Base-by-base conservation (phyloP, 2,797 vertebrate species). In the Muraenolepis orangiensis region DNA sequence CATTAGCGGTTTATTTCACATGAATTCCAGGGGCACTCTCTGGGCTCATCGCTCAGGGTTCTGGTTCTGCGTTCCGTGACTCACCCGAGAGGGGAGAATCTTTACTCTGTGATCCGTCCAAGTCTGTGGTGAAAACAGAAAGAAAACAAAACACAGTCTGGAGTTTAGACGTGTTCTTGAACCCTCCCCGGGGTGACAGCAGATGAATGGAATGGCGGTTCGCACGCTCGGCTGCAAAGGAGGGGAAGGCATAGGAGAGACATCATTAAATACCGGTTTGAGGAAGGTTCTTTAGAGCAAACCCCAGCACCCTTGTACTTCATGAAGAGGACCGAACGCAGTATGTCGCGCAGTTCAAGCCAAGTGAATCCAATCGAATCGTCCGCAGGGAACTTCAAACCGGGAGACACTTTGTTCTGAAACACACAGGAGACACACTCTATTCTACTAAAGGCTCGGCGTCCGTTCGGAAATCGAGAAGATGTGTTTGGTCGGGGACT, bases 401-500 rank as follows among this genome's bases (percentile, higher is more conserved):
- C 51, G 38, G 4, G 20, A n/a, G 51, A 57, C 51, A 57, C n/a
- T 57, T 57, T 23, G 20, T 57, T n/a, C 5, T 1, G 51, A 34
- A 57, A 20, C 16, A 51, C 46, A 6, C 16, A 34, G 32, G 32
- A 34, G 46, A 57, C 20, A 57, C 51, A 57, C 51, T 12, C 57
- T 2, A 12, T 10, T 12, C 36, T 1, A 4, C 36, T 20, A 4
- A 8, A 1, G 7, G 10, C 26, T 6, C 30, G 26, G n/a, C n/a
- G 32, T 14, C 61, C 57, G n/a, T 23, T 23, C 7, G 18, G n/a
- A 13, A 61, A 31, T 18, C 34, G 69, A 6, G 66, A 70, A 7
- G 66, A 70, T 69, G 7, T 6, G 7, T 71, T 4, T 89, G 87
- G 81, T 66, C 26, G 32, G 18, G 0, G n/a, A 77, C 20, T 12